Conservation (phyloP, 2,888 invertebrate species). For the Kryphioiulus occultus region DNA sequence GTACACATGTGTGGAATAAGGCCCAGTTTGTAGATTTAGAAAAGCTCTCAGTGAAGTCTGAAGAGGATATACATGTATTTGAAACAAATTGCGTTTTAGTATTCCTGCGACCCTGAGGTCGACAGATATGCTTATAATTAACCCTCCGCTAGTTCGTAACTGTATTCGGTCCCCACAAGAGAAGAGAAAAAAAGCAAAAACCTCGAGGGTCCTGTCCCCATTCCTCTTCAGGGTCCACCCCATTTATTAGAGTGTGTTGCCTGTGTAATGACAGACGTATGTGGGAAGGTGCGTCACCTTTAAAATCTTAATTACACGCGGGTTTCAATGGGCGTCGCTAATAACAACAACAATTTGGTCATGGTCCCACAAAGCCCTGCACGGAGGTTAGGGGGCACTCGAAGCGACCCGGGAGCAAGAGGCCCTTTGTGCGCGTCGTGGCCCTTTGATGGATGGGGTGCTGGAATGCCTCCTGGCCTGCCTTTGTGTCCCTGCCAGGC, state of each 20-base stretch:
- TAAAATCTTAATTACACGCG: constrained; percentile 51
- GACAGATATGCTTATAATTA: constrained; percentile 14
- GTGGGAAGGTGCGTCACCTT: constrained; percentile 35
- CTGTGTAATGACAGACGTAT: constrained; percentile 17
- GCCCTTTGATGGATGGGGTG: constrained; percentile 44
- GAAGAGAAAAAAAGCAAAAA: background rate
- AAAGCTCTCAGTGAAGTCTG: background rate
- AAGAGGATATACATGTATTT: background rate
- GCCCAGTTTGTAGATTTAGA: background rate
- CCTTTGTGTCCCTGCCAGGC: constrained; percentile 30
- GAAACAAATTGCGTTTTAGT: constrained; percentile 6
- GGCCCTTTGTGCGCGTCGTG: background rate
- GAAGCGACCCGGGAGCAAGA: background rate
- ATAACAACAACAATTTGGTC: constrained; percentile 46
- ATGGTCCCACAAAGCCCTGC: constrained; percentile 38
- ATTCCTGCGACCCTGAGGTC: background rate
- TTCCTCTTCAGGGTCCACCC: background rate
- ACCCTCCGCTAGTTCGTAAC: constrained; percentile 10
- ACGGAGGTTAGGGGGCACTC: constrained; percentile 26
- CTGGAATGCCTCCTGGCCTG: constrained; percentile 39
- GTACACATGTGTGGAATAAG: too few species aligned
- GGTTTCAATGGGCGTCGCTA: constrained; percentile 27
- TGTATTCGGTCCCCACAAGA: background rate
- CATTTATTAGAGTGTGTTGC: constrained; percentile 13
- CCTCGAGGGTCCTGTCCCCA: background rate